phyloP scores from a whole-genome alignment of 37 sponge, comb jelly and placozoan genomes.

The Petrosia ficiformis region DNA sequence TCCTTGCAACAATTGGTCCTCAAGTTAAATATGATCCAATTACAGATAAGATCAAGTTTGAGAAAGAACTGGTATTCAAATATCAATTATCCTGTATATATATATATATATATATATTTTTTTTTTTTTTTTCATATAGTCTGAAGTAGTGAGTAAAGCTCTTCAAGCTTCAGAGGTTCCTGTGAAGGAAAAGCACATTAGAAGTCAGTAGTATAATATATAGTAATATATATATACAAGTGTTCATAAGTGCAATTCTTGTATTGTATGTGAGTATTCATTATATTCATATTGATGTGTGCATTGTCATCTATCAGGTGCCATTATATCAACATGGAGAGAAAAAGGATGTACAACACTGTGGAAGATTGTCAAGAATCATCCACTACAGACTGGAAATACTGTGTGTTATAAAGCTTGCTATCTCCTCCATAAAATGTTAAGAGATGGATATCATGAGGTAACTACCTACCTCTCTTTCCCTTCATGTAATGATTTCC shows the following conservation, averaged over 20 bases:
- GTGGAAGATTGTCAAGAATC: slow-evolving; percentile 64
- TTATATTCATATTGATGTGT: not conserved
- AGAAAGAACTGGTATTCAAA: slow-evolving; percentile 72
- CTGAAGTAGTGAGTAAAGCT: slow-evolving; percentile 70
- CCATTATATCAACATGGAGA: slow-evolving; percentile 78
- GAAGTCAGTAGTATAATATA: slow-evolving; percentile 84
- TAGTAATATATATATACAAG: too few relatives aligned
- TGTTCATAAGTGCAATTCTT: too few relatives aligned
- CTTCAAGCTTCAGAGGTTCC: slow-evolving; percentile 59
- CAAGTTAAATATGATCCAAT: slow-evolving; percentile 46
- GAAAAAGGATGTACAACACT: slow-evolving; percentile 74
- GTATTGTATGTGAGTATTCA: not conserved
- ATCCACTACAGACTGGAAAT: slow-evolving; percentile 31
- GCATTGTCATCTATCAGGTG: too few relatives aligned
- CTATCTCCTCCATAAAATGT: slow-evolving; percentile 66
- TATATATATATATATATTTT: not conserved
- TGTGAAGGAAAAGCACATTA: slow-evolving; percentile 87
- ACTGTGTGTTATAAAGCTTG: slow-evolving; percentile 88
- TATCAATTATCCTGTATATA: not conserved
- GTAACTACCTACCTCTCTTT: slow-evolving; percentile 28
- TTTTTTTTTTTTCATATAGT: slow-evolving; percentile 17
- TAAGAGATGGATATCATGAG: slow-evolving; percentile 83
- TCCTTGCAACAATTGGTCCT: slow-evolving; percentile 23
- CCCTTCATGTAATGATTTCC: too few relatives aligned
- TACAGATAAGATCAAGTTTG: slow-evolving; percentile 70